Conservation (phyloP, 2,113 vertebrate genomes). For the Tetraodon nigroviridis region DNA sequence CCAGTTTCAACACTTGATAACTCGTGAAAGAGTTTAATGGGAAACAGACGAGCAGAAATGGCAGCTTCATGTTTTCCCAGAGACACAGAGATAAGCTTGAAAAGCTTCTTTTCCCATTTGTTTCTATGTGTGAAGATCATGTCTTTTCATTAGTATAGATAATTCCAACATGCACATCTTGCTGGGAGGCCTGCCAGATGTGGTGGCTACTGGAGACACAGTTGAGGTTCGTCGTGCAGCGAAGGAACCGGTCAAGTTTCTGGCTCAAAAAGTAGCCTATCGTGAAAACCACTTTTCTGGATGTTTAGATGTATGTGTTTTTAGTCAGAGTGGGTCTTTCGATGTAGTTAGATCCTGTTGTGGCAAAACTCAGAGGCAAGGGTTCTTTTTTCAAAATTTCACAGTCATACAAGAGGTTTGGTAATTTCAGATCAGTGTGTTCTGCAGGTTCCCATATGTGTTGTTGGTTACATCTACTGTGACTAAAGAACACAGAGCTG, state of each 20-base stretch:
- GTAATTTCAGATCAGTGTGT: no score
- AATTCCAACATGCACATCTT: background rate
- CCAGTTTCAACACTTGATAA: background rate
- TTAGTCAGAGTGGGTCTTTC: background rate
- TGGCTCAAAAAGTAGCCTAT: slow-evolving; percentile 6
- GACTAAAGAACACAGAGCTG: no score
- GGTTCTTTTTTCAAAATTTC: no score
- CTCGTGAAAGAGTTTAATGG: background rate
- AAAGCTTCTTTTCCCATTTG: background rate
- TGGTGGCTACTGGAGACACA: background rate
- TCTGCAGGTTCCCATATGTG: no score
- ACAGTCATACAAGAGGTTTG: no score
- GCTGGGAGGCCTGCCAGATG: slow-evolving; percentile 2
- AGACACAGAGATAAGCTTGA: background rate
- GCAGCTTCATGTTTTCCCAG: background rate
- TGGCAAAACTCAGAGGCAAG: no score
- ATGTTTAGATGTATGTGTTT: background rate
- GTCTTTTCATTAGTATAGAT: background rate
- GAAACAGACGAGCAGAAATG: background rate
- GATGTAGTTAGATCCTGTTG: no score
- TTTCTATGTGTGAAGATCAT: background rate
- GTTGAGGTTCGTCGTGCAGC: background rate
- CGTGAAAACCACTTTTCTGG: background rate
- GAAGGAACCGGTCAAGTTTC: background rate
- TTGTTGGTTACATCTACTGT: no score